These are phyloP conservation scores for Pseudorhiza aurosa DNA, from an alignment of 30 jellyfish, hydroid and myxozoan species.

Conservation along the genomic window DNA sequence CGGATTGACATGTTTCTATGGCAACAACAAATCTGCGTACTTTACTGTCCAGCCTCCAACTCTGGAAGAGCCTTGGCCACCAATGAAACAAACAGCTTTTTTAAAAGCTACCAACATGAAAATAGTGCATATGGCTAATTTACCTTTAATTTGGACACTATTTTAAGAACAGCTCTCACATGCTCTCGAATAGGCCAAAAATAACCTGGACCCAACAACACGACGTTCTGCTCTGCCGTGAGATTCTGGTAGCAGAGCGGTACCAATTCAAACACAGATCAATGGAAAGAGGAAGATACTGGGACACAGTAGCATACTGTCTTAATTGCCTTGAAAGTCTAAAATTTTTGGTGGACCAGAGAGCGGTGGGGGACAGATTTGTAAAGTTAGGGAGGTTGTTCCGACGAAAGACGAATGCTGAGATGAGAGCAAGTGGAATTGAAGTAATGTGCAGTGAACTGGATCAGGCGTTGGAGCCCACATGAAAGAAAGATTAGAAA, in stretches of 20 bases:
- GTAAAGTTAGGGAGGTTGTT: constrained; percentile 1
- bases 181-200: constrained; percentile 19
- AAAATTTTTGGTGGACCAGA: constrained; percentile 8
- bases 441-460: constrained; percentile 10
- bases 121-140: too few relatives aligned
- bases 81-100: too few relatives aligned
- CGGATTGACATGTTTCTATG: background rate
- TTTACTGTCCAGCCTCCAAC: background rate
- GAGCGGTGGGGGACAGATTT: constrained; percentile 42
- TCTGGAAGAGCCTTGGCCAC: background rate
- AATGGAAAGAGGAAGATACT: constrained; percentile 48
- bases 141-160: too few relatives aligned
- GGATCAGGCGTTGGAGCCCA: constrained; percentile 27
- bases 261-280: constrained; percentile 21
- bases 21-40: background rate
- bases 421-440: constrained; percentile 19
- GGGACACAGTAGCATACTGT: constrained; percentile 1
- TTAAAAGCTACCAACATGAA: too few relatives aligned
- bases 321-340: constrained; percentile 13
- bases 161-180: too few relatives aligned
- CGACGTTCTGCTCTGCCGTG: constrained; percentile 1
- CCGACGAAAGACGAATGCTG: background rate
- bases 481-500: background rate
- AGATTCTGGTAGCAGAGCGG: constrained; percentile 39
- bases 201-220: constrained; percentile 42